Base-by-base conservation (phyloP, 2,797 vertebrate genomes). In the Hydrocynus forskahlii region DNA sequence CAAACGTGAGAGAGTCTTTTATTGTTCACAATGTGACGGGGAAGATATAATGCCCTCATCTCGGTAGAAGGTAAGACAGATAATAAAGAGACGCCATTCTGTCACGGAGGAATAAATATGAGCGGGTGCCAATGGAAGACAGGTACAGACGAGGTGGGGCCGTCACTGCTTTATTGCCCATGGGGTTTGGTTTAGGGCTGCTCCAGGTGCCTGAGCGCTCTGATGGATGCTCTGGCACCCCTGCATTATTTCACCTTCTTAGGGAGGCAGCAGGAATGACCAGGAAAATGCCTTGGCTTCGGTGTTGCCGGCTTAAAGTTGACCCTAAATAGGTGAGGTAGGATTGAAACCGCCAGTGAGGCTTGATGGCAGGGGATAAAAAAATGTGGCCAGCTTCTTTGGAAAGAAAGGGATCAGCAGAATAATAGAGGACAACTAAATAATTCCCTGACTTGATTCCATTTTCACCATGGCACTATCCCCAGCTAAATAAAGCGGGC, bases 231-330 rank as follows among this genome's bases (percentile, higher is more conserved):
- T 7, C 2, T 50, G 81, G 68, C 70, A 0, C 23, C 72, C 38
- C 68, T 59, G 67, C 84, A 87, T 89, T 89, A 84, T 82, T 87
- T 89, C 86, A 89, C 79, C 89, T 87, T 89, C 87, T 63, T 16
- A 12, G 25, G 21, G 4, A 63, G 6, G 23, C 23, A 2, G 12
- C 13, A 4, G 29, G 12, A 63, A 7, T 35, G 62, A 25, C 62
- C 13, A 35, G 25, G 25, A 25, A 16, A 14, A 21, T 4, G 21
- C n/a, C 59, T 62, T 4, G 4, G 23, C 59, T 21, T 25, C 23
- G 9, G 2, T 12, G 7, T 48, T 48, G 45, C 45, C 17, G 14
- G 13, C 12, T 16, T 17, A 63, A 63, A 63, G 23, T 35, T 35
- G 21, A 21, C 43, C 12, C 21, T 69, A 5, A 25, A 25, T 13